Evolutionary conservation across 2,888 invertebrate genomes (phyloP).

Genomic region (Ormyrus nitidulus): DNA sequence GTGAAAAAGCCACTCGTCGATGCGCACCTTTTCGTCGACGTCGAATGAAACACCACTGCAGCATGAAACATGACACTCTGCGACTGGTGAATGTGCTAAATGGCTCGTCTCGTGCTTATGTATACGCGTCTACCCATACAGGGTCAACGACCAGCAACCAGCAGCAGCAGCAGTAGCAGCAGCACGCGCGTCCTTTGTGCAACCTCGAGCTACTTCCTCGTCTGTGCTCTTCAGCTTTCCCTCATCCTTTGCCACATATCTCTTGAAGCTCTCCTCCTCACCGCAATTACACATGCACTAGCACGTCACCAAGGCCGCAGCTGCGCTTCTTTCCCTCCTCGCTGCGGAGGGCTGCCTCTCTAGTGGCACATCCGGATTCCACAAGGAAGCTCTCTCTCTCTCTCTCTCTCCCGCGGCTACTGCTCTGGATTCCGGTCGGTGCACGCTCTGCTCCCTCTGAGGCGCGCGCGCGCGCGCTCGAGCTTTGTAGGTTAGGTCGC

Average conservation of each 20-base stretch:
- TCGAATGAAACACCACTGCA: conserved; percentile 73
- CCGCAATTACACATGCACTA: background rate
- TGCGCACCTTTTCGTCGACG: conserved; percentile 72
- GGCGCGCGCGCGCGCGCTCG: conserved; percentile 4
- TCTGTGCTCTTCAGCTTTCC: background rate
- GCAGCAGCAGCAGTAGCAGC: background rate
- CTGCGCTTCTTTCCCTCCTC: background rate
- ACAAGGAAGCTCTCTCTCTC: background rate
- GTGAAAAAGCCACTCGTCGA: background rate
- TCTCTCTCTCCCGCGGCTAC: background rate
- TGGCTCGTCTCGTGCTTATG: conserved; percentile 8
- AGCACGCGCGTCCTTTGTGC: background rate
- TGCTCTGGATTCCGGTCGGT: conserved; percentile 1
- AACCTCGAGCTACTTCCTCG: background rate
- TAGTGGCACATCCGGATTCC: background rate
- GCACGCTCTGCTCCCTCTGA: background rate
- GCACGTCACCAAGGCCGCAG: conserved; percentile 9
- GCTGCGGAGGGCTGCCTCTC: background rate
- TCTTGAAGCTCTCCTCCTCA: background rate
- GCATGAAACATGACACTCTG: conserved; percentile 72
- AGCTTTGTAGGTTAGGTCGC: conserved; percentile 30
- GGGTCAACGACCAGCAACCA: conserved; percentile 24
- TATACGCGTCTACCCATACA: background rate
- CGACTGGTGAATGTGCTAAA: conserved; percentile 32
- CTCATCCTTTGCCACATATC: background rate